Base-by-base conservation (phyloP, 2,888 invertebrate genomes). In the Parnassius smintheus region DNA sequence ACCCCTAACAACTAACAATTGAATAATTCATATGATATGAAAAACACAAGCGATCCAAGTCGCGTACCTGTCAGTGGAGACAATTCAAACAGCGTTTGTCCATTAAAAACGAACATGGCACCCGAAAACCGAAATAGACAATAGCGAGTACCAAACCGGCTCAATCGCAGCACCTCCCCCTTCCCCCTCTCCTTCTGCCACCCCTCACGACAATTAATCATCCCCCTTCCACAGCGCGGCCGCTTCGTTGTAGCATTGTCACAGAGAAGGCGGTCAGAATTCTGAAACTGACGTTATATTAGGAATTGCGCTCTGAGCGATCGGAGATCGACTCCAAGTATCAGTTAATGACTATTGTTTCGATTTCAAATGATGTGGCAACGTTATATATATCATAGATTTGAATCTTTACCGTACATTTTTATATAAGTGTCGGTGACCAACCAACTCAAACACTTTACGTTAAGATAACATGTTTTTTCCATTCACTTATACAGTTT, bases 171-270 rank as follows among this genome's bases (percentile, higher is more conserved):
- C 55, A n/a, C 35, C 44, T 49, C 51, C 44, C 48, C 48, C 48
- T 67, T 70, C 65, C 67, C 35, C 45, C 9, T 9, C 4, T 9
- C 4, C 55, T 46, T 44, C 41, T 18, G 41, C 2, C 46, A 8
- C 53, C 68, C 73, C 70, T 65, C 66, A 67, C 72, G 76, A 77
- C 80, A 78, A 84, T 84, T 83, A 85, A 83, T 83, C 85, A 84
- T 82, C 71, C 80, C 83, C 79, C 75, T 67, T 45, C 68, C 63
- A 49, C 49, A 9, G 69, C 61, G 51, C 57, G 48, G 63, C 70
- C 65, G 58, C 60, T 57, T 53, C 54, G 50, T 65, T 66, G 67
- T 68, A 66, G 65, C 70, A 72, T 74, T 75, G 76, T 77, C 75
- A 72, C 74, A 72, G 72, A 73, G 22, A 55, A 52, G 56, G 59